phyloP scores from a whole-genome alignment of 2,888 invertebrate genomes.

The Pecten maximus region DNA sequence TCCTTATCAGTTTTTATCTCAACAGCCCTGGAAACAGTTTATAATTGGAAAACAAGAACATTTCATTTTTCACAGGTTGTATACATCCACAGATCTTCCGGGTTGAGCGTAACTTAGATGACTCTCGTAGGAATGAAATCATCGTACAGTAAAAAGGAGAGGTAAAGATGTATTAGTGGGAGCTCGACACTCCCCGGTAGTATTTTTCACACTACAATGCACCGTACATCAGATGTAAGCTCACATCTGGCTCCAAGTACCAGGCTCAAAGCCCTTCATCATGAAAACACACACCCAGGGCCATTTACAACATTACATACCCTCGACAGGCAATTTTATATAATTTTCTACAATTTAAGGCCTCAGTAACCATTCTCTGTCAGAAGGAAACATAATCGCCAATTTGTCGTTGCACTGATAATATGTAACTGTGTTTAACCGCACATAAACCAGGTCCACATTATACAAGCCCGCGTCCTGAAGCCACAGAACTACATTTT shows the following conservation, averaged over 20 bases:
- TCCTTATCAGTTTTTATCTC: neutral
- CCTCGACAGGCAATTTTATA: neutral
- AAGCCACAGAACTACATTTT: neutral
- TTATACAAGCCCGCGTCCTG: neutral
- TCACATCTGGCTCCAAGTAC: neutral
- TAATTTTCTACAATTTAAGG: slow-evolving; percentile 30
- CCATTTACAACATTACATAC: neutral
- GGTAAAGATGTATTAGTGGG: neutral
- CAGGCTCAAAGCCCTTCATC: neutral
- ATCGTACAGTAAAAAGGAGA: neutral
- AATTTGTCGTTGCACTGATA: slow-evolving; percentile 13
- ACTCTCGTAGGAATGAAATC: neutral
- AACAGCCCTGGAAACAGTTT: neutral
- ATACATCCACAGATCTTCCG: neutral
- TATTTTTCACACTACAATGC: slow-evolving; percentile 8
- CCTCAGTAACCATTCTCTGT: neutral
- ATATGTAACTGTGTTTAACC: neutral
- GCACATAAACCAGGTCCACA: slow-evolving; percentile 1
- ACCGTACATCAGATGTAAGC: neutral
- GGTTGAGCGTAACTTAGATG: neutral
- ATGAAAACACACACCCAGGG: neutral
- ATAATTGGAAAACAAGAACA: neutral
- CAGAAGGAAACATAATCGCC: neutral
- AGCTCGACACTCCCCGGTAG: neutral
- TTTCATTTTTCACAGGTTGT: neutral